Evolutionary conservation across 2,797 vertebrate species (phyloP), one percentile per base, ranked within the genome.

Genomic region (Borostomias antarcticus): DNA sequence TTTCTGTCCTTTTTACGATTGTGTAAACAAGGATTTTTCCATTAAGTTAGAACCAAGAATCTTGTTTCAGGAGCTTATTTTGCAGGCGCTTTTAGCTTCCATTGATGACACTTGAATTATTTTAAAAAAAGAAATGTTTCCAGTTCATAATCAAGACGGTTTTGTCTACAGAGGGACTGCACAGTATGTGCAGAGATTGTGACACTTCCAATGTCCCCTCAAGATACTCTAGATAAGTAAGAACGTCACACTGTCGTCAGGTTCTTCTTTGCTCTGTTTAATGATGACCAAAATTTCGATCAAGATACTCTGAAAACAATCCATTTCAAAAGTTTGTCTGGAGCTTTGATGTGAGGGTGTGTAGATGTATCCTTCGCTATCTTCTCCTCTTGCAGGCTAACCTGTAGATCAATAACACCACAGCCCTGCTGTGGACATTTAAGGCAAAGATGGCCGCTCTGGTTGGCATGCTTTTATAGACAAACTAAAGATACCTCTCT

Each of bases 51-150:
- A 26, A 67, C 66, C 59, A 21, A 40, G 5, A 64, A 61, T 40
- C 28, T 21, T 5, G 33, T 62, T 73, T 40, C 57, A 61, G 23
- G 5, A 62, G 54, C 23, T 57, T 53, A 13, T 69, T 82, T 79
- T 50, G 48, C 48, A 21, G 21, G 48, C 32, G 21, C 11, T 35
- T 11, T 4, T 54, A n/a, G n/a, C n/a, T n/a, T n/a, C n/a, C 28
- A 29, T 5, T 54, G 28, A 30, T 17, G 26, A 30, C 15, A 19
- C 6, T 19, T 19, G 52, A 54, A 26, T 30, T 26, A 4, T 28
- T 54, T 25, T 54, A 26, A 33, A 29, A 62, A 25, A 59, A 66
- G 40, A 28, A 48, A 19, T 59, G 5, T 47, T 13, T 23, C 25
- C 19, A 52, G 29, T 10, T 8, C 33, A 40, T 35, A 37, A 23